Percentiles rank a stretch among this genome's conserved stretches.
These are phyloP conservation scores for Cecidostiba fungosa DNA, from an alignment of 2,888 invertebrate species.

Conservation along the genomic window DNA sequence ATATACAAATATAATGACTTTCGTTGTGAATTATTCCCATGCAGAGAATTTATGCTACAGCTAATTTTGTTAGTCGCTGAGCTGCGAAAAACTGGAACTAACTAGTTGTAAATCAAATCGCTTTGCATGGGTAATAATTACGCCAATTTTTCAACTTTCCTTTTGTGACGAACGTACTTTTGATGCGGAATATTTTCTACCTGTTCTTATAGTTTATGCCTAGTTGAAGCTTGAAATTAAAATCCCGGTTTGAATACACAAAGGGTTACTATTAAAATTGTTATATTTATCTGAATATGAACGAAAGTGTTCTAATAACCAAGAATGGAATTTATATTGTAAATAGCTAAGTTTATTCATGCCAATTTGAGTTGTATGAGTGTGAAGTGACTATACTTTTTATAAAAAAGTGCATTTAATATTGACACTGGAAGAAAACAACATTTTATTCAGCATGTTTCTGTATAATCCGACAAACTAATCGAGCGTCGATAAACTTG, in stretches of 20 bases:
- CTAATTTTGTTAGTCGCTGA: too few species aligned
- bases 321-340: background rate
- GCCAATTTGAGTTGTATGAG: background rate
- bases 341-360: conserved; percentile 7
- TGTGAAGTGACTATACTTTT: conserved; percentile 15
- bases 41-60: background rate
- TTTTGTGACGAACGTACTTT: background rate
- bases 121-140: background rate
- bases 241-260: background rate
- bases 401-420: conserved; percentile 24
- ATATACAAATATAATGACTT: background rate
- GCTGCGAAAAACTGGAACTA: too few species aligned
- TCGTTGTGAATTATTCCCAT: background rate
- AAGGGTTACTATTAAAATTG: background rate
- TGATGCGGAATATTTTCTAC: background rate
- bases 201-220: background rate
- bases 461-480: background rate
- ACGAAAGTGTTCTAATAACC: background rate
- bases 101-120: background rate
- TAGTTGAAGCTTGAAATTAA: background rate
- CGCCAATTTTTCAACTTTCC: background rate
- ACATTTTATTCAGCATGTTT: conserved; percentile 4
- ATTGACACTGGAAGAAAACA: background rate
- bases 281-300: background rate
- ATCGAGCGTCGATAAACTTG: background rate